Percentiles rank a stretch among this genome's conserved stretches.
These are phyloP conservation scores for Rhizoglyphus robini DNA, from an alignment of 1,140 invertebrate species.

Conservation along the genomic window DNA sequence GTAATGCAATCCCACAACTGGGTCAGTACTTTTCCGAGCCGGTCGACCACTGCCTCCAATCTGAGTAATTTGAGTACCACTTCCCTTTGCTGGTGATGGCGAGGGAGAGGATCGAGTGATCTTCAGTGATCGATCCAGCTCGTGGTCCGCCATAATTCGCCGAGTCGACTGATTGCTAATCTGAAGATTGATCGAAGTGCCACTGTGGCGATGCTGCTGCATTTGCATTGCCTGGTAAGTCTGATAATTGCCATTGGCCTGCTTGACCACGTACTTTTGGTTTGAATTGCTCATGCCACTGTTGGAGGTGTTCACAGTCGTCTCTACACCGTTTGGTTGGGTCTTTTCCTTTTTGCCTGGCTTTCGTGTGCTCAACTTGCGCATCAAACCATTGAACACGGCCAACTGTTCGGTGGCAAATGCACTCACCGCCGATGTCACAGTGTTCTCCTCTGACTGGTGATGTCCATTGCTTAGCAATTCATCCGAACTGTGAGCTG, in stretches of 20 bases:
- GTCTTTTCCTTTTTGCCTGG: background rate
- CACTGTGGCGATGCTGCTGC: no score
- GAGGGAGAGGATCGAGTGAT: background rate
- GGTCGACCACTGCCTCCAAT: background rate
- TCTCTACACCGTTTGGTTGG: background rate
- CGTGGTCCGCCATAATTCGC: background rate
- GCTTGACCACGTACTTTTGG: no score
- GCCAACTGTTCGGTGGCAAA: slow-evolving; percentile 12
- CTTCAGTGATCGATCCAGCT: background rate
- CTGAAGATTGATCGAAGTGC: no score
- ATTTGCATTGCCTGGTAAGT: no score
- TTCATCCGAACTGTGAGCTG: background rate
- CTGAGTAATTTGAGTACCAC: background rate
- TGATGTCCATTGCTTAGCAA: slow-evolving; percentile 1
- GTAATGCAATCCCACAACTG: background rate
- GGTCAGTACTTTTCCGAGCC: background rate
- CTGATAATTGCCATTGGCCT: no score
- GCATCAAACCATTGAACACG: slow-evolving; percentile 6
- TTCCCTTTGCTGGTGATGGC: background rate
- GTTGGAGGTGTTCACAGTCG: background rate
- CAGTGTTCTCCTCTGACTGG: background rate
- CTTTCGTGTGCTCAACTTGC: background rate
- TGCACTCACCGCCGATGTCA: background rate
- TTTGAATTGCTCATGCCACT: no score
- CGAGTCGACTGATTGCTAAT: background rate